A percentile compares a stretch with the other conserved stretches of the same genome.
These are phyloP conservation scores for Holocentrus rufus DNA, from an alignment of 2,797 vertebrate genomes.

Conservation along the genomic window DNA sequence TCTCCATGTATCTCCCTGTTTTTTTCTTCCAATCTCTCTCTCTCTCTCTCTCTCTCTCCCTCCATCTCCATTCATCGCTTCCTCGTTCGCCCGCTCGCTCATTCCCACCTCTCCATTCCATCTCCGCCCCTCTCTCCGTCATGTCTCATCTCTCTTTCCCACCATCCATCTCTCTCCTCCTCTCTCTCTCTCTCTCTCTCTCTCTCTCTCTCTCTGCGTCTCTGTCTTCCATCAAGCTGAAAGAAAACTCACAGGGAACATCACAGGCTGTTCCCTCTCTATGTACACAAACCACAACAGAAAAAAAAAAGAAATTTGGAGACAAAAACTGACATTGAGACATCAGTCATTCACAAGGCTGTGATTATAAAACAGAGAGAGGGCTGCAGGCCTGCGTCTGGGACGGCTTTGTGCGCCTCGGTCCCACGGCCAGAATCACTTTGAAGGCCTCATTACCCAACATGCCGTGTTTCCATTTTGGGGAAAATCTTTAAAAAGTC, in stretches of 20 bases:
- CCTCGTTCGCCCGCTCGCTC: not conserved
- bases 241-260: slow-evolving; percentile 41
- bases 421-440: not conserved
- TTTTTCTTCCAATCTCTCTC: not conserved
- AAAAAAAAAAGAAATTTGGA: slow-evolving; percentile 33
- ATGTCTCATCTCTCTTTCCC: slow-evolving; percentile 2
- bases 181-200: not conserved
- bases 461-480: too few relatives aligned
- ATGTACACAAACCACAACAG: slow-evolving; percentile 41
- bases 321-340: slow-evolving; percentile 33
- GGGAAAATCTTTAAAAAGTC: too few relatives aligned
- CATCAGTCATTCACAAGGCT: slow-evolving; percentile 34
- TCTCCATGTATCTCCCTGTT: not conserved
- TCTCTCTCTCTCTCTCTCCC: not conserved
- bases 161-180: not conserved
- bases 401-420: not conserved
- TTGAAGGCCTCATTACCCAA: slow-evolving; percentile 10
- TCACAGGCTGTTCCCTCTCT: slow-evolving; percentile 33
- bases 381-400: not conserved
- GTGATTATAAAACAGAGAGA: too few relatives aligned
- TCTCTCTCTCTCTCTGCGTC: not conserved
- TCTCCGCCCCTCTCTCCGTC: not conserved
- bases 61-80: not conserved
- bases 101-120: not conserved
- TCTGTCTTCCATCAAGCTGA: slow-evolving; percentile 58